Base-by-base conservation (phyloP, 2,113 vertebrate species). In the Tympanuchus pallidicinctus region DNA sequence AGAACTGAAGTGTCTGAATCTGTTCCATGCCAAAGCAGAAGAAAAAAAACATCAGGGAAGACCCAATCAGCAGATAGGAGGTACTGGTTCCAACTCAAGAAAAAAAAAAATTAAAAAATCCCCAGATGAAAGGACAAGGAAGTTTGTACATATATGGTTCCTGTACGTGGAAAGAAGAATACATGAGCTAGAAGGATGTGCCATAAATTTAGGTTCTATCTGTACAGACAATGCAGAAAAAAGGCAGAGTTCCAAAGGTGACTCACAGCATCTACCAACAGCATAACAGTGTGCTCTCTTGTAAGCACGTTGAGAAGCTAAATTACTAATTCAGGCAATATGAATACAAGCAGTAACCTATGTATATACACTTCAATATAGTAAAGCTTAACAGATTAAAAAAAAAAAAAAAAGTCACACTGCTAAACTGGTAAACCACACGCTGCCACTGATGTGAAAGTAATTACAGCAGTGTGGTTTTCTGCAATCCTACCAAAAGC, bases 231-330 rank as follows among this genome's bases (percentile, higher is more conserved):
- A 27, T 1, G 9, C 4, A 20, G 8, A 42, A 36, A 67, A 14
- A 77, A 52, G 13, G 24, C 42, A 57, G 16, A 75, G 30, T 43
- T 15, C 21, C 67, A 54, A 73, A 2, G 2, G 69, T 0, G 0
- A 61, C 56, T 73, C 54, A 50, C 21, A 40, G 20, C 25, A 36
- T 18, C 10, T 24, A 21, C 65, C 2, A 38, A 28, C 13, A 61
- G 16, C 11, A 3, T 64, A 38, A 57, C 34, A 11, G 8, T 61
- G 22, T 30, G 42, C 34, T 91, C 8, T 3, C 59, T 64, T 89
- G 56, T 60, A 87, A 38, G 5, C 24, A 36, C 2, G 5, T 20
- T n/a, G 5, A 52, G 10, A 84, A 32, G 67, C 18, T 57, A 38
- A 82, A 34, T 36, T 20, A 82, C 38, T 59, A 67, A 82, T 70